Conservation (phyloP, 2,888 invertebrate genomes). For the Blera fallax region DNA sequence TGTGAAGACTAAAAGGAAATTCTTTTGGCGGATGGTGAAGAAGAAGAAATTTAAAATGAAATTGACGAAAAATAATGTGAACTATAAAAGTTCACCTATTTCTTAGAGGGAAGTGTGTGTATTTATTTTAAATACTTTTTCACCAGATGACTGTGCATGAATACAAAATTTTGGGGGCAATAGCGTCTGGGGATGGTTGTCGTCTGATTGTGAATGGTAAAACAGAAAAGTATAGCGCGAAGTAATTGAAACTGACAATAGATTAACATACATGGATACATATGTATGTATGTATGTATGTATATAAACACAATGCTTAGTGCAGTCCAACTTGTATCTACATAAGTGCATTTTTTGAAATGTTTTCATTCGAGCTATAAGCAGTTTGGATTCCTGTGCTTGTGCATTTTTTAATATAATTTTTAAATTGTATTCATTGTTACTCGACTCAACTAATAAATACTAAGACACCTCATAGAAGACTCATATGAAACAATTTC, state of each 20-base stretch:
- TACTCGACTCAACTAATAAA: neutral
- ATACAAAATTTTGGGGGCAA: neutral
- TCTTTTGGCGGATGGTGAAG: neutral
- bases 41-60: slow-evolving; percentile 18
- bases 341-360: neutral
- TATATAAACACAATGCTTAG: neutral
- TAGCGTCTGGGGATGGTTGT: slow-evolving; percentile 2
- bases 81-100: slow-evolving; percentile 18
- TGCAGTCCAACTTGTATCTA: neutral
- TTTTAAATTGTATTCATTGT: neutral
- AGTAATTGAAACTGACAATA: slow-evolving; percentile 5
- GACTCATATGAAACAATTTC: too few species aligned
- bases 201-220: neutral
- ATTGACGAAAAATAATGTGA: neutral
- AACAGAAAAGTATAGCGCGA: neutral
- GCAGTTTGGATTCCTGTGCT: neutral
- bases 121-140: neutral
- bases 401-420: neutral
- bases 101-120: slow-evolving; percentile 2
- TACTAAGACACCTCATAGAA: neutral
- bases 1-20: slow-evolving; percentile 2
- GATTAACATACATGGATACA: neutral
- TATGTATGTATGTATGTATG: too few species aligned
- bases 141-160: slow-evolving; percentile 24
- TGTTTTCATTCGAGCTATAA: neutral